A percentile compares a stretch with the other conserved stretches of the same genome.
Evolutionary conservation across 2,113 vertebrate genomes (phyloP).

Genomic region (Anthoscopus minutus): DNA sequence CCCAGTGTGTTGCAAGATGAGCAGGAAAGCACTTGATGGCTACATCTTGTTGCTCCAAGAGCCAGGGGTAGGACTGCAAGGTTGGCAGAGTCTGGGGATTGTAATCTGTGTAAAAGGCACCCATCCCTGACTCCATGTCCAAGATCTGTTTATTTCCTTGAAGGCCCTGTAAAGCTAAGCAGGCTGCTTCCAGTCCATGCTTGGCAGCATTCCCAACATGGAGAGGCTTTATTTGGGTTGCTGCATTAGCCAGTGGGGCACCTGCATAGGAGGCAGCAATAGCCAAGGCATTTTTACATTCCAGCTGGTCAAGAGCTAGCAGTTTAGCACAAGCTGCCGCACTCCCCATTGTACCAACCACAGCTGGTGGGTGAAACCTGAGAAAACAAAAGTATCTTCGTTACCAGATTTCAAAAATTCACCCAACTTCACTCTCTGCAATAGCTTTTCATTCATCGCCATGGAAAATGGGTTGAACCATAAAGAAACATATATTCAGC

Average conservation of each 20-base stretch:
- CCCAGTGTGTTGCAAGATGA: conserved; percentile 91
- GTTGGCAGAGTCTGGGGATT: conserved; percentile 65
- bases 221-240: conserved; percentile 91
- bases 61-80: conserved; percentile 73
- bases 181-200: conserved; percentile 82
- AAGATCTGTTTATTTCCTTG: conserved; percentile 82
- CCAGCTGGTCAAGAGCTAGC: conserved; percentile 69
- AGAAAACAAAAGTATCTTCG: background rate
- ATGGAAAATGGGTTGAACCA: background rate
- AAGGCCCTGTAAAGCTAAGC: conserved; percentile 80
- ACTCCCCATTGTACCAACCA: conserved; percentile 91
- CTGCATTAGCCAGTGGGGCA: conserved; percentile 88
- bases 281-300: conserved; percentile 82
- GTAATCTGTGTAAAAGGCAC: conserved; percentile 88
- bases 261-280: conserved; percentile 89
- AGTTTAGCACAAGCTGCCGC: conserved; percentile 87
- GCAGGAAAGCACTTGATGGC: conserved; percentile 89
- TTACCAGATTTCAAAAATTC: background rate
- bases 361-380: conserved; percentile 91
- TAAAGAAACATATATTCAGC: background rate
- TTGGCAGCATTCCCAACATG: conserved; percentile 86
- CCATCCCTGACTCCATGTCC: conserved; percentile 80
- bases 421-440: background rate
- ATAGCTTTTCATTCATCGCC: background rate
- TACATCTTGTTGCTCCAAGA: conserved; percentile 85